A percentile compares a stretch with the other conserved stretches of the same genome.
Conservation (phyloP, 2,888 invertebrate species). For the Eremobia ochroleuca region DNA sequence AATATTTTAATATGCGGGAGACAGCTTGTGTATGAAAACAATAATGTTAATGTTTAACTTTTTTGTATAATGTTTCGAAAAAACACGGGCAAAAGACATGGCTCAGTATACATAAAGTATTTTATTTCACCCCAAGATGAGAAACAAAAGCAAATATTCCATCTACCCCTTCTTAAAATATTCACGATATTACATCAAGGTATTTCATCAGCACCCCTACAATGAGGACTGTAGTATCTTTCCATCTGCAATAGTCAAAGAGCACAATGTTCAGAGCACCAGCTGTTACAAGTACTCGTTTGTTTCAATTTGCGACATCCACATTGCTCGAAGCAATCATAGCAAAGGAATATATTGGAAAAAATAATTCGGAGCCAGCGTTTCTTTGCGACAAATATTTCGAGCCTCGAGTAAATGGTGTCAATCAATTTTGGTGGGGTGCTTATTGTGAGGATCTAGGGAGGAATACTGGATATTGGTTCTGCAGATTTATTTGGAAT, state of each 20-base stretch:
- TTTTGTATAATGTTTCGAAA: no score
- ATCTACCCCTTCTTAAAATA: conserved; percentile 20
- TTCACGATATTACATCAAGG: conserved; percentile 18
- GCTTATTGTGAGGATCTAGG: conserved; percentile 11
- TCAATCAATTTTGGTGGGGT: conserved; percentile 46
- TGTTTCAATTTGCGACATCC: conserved; percentile 58
- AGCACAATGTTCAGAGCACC: conserved; percentile 50
- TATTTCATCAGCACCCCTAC: conserved; percentile 12
- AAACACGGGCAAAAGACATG: no score
- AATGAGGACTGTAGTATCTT: conserved; percentile 24
- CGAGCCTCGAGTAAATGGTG: conserved; percentile 29
- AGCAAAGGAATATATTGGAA: conserved; percentile 54
- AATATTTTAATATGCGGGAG: no score
- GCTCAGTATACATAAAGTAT: neutral
- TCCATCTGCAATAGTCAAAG: conserved; percentile 32
- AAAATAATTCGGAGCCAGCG: conserved; percentile 33
- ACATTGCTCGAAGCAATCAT: conserved; percentile 55
- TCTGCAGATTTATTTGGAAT: conserved; percentile 15
- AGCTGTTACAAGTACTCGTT: conserved; percentile 49
- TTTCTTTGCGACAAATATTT: conserved; percentile 58
- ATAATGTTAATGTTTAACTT: no score
- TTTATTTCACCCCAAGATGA: conserved; percentile 6
- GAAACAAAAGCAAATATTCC: neutral
- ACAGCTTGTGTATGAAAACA: no score
- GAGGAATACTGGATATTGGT: conserved; percentile 17